Conservation (phyloP, 2,797 vertebrate species). For the Catharus ustulatus region DNA sequence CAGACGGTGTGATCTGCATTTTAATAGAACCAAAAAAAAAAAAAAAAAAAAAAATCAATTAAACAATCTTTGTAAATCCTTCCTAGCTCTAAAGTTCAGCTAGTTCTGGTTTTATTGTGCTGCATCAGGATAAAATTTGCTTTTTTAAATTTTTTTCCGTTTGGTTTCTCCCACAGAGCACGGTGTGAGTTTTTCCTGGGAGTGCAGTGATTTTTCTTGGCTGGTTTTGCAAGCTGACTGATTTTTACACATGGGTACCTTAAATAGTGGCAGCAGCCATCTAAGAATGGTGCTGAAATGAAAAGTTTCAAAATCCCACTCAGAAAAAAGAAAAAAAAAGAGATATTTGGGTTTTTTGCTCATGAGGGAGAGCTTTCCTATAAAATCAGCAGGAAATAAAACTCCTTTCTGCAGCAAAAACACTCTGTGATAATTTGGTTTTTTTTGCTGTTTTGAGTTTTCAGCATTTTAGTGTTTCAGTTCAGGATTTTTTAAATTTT, state of each 20-base stretch:
- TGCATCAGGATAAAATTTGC: neutral
- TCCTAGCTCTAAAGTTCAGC: constrained; percentile 23
- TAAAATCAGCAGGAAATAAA: neutral
- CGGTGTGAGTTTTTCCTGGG: neutral
- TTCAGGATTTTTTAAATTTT: neutral
- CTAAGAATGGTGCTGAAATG: neutral
- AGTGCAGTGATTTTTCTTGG: neutral
- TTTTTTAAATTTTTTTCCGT: neutral
- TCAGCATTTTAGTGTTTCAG: fast-evolving
- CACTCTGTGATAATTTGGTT: fast-evolving
- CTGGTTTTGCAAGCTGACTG: neutral
- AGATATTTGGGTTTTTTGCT: neutral
- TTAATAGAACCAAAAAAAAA: too few relatives aligned
- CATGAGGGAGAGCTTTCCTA: neutral
- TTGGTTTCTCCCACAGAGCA: neutral
- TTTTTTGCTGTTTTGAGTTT: fast-evolving
- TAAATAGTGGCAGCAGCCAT: neutral
- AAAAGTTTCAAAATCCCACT: neutral
- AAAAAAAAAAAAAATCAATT: constrained; percentile 84
- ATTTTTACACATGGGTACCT: neutral
- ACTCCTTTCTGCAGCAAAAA: neutral
- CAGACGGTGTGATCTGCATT: constrained; percentile 80
- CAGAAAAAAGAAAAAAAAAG: fast-evolving
- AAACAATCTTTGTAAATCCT: constrained; percentile 76
- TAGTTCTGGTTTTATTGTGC: constrained; percentile 17